Evolutionary conservation across 2,888 invertebrate species (phyloP).

Genomic region (Polia nebulosa): DNA sequence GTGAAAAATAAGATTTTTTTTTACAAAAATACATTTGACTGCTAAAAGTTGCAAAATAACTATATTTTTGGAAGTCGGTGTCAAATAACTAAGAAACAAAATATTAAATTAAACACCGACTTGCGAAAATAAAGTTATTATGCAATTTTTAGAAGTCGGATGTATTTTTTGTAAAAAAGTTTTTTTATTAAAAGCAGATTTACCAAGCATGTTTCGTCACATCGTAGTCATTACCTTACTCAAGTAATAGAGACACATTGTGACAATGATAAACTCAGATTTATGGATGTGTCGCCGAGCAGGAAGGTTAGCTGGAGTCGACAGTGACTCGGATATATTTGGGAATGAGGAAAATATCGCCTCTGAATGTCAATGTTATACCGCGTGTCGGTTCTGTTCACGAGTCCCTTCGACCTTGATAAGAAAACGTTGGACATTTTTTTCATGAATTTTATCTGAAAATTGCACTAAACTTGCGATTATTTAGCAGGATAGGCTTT

Average conservation of each 20-base stretch:
- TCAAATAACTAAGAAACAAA: too few relatives aligned
- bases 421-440: neutral
- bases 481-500: neutral
- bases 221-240: neutral
- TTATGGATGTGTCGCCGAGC: slow-evolving; percentile 4
- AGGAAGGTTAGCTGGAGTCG: neutral
- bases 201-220: neutral
- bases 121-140: too few relatives aligned
- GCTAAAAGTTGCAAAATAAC: too few relatives aligned
- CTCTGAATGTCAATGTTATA: slow-evolving; percentile 49
- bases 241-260: slow-evolving; percentile 2
- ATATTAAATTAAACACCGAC: too few relatives aligned
- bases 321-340: slow-evolving; percentile 6
- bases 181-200: too few relatives aligned
- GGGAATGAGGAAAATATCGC: slow-evolving; percentile 31
- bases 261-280: slow-evolving; percentile 17
- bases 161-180: too few relatives aligned
- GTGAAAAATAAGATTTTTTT: too few relatives aligned
- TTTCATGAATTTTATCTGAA: neutral
- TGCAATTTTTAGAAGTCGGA: too few relatives aligned
- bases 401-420: neutral
- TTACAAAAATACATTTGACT: too few relatives aligned
- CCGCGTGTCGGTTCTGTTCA: neutral
- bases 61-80: too few relatives aligned
- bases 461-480: too few relatives aligned